Evolutionary conservation across 2,797 vertebrate genomes (phyloP).

Genomic region (Sternotherus odoratus): DNA sequence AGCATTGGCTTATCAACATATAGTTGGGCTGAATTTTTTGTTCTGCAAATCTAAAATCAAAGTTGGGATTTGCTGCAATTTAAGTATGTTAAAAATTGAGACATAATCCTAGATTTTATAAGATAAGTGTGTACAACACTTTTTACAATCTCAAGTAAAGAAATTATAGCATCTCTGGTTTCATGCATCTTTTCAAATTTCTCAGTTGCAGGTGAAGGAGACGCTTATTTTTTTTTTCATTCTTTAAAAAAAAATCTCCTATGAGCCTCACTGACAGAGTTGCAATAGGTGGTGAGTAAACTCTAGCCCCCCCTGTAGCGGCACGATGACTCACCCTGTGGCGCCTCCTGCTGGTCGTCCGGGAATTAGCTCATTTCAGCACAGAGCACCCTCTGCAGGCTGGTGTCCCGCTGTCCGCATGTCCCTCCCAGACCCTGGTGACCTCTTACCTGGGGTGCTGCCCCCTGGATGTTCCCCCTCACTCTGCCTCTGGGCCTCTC

Average conservation of each 20-base stretch:
- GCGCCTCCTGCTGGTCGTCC: no score
- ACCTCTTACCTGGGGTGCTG: no score
- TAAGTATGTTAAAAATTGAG: background rate
- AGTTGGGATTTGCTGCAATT: background rate
- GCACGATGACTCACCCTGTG: no score
- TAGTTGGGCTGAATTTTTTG: background rate
- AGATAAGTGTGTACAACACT: background rate
- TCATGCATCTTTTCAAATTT: background rate
- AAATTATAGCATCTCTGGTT: background rate
- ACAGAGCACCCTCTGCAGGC: no score
- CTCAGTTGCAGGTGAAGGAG: background rate
- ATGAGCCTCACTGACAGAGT: background rate
- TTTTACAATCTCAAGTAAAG: background rate
- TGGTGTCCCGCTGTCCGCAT: no score
- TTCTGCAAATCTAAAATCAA: background rate
- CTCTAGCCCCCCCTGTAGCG: background rate
- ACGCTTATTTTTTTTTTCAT: background rate
- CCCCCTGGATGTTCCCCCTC: no score
- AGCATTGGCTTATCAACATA: background rate
- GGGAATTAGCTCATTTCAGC: no score
- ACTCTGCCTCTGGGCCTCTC: no score
- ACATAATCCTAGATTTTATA: background rate
- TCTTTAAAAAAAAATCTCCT: background rate
- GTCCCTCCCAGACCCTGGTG: no score
- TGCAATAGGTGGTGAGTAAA: background rate